Evolutionary conservation across 2,113 vertebrate genomes (phyloP).

Genomic region (Toxostoma redivivum): DNA sequence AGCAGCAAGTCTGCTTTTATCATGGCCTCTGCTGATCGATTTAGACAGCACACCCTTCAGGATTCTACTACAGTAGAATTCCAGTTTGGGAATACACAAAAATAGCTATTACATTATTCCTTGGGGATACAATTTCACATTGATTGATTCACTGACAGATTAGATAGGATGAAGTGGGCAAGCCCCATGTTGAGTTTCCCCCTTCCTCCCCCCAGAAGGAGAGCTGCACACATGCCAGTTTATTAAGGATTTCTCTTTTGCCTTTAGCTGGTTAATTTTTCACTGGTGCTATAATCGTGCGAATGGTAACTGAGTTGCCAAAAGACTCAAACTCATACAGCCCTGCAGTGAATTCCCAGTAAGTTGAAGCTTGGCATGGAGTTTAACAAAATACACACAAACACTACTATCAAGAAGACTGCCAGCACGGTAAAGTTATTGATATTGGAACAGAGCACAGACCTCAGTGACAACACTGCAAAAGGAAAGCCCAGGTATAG

Average conservation of each 20-base stretch:
- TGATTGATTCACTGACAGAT: constrained; percentile 6
- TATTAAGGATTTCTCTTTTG: not conserved
- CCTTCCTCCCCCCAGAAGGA: fast-evolving
- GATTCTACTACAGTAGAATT: not conserved
- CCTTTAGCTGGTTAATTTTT: not conserved
- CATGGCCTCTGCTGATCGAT: not conserved
- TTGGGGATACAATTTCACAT: not conserved
- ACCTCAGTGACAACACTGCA: not conserved
- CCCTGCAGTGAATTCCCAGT: not conserved
- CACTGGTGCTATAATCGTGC: not conserved
- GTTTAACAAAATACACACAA: not conserved
- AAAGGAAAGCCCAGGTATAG: not conserved
- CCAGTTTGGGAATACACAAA: not conserved
- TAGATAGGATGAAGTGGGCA: not conserved
- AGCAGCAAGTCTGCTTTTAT: not conserved
- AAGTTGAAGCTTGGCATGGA: not conserved
- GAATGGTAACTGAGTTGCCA: not conserved
- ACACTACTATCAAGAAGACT: not conserved
- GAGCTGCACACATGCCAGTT: not conserved
- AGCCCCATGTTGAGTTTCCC: fast-evolving
- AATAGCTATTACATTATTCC: not conserved
- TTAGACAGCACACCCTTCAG: not conserved
- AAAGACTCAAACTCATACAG: not conserved
- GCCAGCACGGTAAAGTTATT: not conserved
- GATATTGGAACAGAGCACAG: not conserved